These are phyloP conservation scores for Bubo blakistoni DNA, from an alignment of 2,113 vertebrate genomes.

Conservation along the genomic window DNA sequence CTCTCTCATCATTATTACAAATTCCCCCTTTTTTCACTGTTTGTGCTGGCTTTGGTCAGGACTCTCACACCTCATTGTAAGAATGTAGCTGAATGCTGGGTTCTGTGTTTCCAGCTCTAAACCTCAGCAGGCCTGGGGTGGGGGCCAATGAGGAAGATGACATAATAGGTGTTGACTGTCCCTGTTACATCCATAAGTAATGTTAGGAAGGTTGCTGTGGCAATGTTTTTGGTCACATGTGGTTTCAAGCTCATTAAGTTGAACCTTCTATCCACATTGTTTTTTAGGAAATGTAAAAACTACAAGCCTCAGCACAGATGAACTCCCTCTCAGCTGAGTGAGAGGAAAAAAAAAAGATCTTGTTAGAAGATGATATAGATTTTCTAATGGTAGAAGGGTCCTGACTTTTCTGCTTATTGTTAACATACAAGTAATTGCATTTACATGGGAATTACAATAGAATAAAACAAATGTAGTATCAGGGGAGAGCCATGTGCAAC, in stretches of 20 bases:
- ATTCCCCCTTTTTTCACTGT: not conserved
- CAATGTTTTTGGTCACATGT: not conserved
- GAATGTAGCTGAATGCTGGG: not conserved
- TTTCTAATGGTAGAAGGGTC: not conserved
- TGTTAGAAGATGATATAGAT: not conserved
- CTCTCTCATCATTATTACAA: not conserved
- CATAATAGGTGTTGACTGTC: not conserved
- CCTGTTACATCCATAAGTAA: not conserved
- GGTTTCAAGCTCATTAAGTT: not conserved
- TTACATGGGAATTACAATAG: not conserved
- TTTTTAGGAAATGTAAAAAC: not conserved
- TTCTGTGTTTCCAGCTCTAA: not conserved
- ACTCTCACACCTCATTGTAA: not conserved
- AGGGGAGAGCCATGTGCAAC: not conserved
- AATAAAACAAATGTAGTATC: not conserved
- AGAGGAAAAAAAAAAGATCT: not conserved
- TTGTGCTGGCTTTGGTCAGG: not conserved
- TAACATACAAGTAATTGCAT: not conserved
- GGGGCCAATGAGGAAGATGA: not conserved
- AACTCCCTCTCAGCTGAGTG: not conserved
- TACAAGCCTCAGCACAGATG: not conserved
- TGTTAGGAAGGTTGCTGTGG: not conserved
- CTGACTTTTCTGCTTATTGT: not conserved
- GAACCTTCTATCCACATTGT: not conserved
- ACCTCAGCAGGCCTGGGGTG: not conserved